These are phyloP conservation scores for Tylochromis polylepis DNA, from an alignment of 2,113 vertebrate genomes.

Conservation along the genomic window DNA sequence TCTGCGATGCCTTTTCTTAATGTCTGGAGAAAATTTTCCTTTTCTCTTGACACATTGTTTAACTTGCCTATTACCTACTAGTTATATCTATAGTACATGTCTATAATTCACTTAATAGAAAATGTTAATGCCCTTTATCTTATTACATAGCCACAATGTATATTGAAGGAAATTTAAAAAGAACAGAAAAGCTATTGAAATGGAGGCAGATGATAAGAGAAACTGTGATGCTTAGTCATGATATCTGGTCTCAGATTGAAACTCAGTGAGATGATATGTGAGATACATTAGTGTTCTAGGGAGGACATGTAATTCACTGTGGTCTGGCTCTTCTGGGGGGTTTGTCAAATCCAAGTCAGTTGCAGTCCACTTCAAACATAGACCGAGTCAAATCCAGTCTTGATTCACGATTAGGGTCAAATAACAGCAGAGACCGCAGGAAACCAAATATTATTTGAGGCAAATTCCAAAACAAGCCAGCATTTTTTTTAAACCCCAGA, in stretches of 20 bases:
- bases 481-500: neutral
- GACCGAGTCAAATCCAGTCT: neutral
- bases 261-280: neutral
- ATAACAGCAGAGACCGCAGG: constrained; percentile 20
- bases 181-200: neutral
- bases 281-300: neutral
- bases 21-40: neutral
- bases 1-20: neutral
- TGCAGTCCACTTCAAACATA: neutral
- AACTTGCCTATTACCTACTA: neutral
- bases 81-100: neutral
- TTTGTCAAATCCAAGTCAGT: neutral
- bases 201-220: neutral
- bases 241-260: neutral
- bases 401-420: neutral
- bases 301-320: neutral
- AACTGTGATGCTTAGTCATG: neutral
- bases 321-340: neutral
- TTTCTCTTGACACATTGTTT: neutral
- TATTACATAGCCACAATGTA: neutral
- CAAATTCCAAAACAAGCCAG: constrained; percentile 19
- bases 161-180: neutral
- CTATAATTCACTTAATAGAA: neutral
- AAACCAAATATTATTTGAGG: constrained; percentile 33
- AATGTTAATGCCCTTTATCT: neutral